Percentiles rank a stretch among this genome's conserved stretches.
Conservation (phyloP, 2,797 vertebrate genomes). For the Fistularia commersonii region DNA sequence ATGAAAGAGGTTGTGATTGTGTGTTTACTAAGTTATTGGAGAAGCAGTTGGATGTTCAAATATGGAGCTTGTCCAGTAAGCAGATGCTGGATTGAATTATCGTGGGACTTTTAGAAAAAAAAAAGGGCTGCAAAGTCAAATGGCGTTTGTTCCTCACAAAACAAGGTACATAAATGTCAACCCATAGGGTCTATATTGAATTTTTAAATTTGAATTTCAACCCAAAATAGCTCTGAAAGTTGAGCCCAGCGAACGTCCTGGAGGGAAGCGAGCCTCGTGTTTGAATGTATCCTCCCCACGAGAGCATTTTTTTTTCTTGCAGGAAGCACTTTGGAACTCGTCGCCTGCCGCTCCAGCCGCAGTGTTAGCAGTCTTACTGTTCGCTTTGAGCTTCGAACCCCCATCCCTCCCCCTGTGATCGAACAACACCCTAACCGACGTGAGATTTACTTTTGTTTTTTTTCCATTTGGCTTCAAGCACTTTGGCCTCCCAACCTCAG, state of each 20-base stretch:
- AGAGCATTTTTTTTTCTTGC: constrained; percentile 3
- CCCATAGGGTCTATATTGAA: no score
- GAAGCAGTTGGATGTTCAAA: constrained; percentile 16
- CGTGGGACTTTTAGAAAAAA: constrained; percentile 1
- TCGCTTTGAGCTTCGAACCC: neutral
- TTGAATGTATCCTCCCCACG: constrained; percentile 56
- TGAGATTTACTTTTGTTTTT: constrained; percentile 1
- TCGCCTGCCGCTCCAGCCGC: constrained; percentile 25
- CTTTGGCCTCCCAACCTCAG: constrained; percentile 26
- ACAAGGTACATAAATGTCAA: constrained; percentile 15
- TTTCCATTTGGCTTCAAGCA: constrained; percentile 41
- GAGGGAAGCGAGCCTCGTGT: constrained; percentile 16
- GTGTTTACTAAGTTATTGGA: constrained; percentile 56
- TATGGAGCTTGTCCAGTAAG: neutral
- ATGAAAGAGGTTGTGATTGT: constrained; percentile 38
- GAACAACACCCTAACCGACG: neutral
- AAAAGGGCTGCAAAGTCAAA: neutral
- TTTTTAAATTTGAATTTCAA: no score
- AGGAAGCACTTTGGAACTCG: constrained; percentile 51
- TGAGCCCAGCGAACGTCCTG: neutral
- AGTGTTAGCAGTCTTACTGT: constrained; percentile 30
- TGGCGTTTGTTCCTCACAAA: constrained; percentile 4
- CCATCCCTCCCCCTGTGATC: neutral
- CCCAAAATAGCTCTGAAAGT: no score
- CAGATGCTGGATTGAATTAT: neutral